A percentile compares a stretch with the other conserved stretches of the same genome.
Conservation (phyloP, 2,888 invertebrate genomes). For the Eupithecia tripunctaria region DNA sequence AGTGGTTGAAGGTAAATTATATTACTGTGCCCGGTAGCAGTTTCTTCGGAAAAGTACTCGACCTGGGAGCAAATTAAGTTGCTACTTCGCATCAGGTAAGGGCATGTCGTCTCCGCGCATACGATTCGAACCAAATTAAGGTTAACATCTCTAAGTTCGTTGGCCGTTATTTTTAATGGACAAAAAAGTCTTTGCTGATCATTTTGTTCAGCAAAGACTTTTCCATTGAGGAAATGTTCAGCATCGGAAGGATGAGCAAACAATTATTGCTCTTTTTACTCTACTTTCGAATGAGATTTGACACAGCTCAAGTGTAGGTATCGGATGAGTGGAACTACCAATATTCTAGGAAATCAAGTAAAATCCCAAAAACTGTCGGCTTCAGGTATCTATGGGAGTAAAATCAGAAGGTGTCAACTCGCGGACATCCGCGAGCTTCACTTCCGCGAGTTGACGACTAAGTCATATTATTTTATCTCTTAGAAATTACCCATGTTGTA, state of each 20-base stretch:
- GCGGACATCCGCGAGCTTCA: too few species aligned
- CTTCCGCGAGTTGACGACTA: too few species aligned
- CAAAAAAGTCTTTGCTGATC: not conserved
- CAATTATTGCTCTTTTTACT: not conserved
- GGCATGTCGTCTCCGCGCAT: not conserved
- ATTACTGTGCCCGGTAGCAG: conserved; percentile 52
- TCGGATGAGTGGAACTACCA: not conserved
- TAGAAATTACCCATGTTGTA: too few species aligned
- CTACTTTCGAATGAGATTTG: not conserved
- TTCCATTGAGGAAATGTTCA: too few species aligned
- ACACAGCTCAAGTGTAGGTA: not conserved
- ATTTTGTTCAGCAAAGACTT: not conserved
- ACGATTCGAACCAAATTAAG: not conserved
- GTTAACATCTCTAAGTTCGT: not conserved
- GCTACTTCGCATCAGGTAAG: conserved; percentile 41
- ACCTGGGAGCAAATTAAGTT: conserved; percentile 49
- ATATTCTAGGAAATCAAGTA: too few species aligned
- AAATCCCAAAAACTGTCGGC: too few species aligned
- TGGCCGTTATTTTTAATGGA: not conserved
- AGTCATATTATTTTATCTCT: too few species aligned
- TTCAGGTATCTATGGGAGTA: too few species aligned
- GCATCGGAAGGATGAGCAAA: too few species aligned
- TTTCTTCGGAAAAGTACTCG: conserved; percentile 45
- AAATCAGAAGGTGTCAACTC: too few species aligned
- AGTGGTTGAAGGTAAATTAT: conserved; percentile 54